phyloP scores from a whole-genome alignment of 2,888 invertebrate genomes.

The Eucera pruinosa region DNA sequence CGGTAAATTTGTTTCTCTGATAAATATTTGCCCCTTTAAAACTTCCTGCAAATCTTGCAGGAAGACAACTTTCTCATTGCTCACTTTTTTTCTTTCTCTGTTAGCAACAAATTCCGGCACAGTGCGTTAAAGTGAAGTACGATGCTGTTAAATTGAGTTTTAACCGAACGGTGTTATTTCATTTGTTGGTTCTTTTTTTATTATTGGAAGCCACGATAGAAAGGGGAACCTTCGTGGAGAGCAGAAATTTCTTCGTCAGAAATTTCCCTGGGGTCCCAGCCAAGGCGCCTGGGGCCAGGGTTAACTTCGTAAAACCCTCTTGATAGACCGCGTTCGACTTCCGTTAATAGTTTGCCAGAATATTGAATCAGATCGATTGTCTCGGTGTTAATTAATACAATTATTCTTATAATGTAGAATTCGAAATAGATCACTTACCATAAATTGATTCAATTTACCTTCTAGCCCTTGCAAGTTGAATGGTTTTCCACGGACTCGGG shows the following conservation, averaged over 20 bases:
- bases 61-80: neutral
- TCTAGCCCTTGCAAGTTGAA: too few species aligned
- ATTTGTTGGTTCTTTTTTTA: neutral
- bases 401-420: too few species aligned
- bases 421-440: too few species aligned
- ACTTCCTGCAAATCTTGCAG: neutral
- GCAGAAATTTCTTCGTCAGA: conserved; percentile 47
- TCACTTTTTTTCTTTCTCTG: neutral
- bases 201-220: neutral
- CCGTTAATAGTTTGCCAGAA: conserved; percentile 23
- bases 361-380: conserved; percentile 4
- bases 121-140: neutral
- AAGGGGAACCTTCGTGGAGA: conserved; percentile 8
- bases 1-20: neutral
- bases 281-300: conserved; percentile 23
- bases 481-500: too few species aligned
- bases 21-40: too few species aligned
- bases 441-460: too few species aligned
- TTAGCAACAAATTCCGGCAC: neutral
- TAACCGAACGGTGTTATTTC: neutral
- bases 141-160: conserved; percentile 8
- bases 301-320: conserved; percentile 20
- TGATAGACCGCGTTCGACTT: neutral
- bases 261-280: conserved; percentile 46
- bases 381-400: neutral